Conservation (phyloP, 2,888 invertebrate species). For the Desoria tigrina region DNA sequence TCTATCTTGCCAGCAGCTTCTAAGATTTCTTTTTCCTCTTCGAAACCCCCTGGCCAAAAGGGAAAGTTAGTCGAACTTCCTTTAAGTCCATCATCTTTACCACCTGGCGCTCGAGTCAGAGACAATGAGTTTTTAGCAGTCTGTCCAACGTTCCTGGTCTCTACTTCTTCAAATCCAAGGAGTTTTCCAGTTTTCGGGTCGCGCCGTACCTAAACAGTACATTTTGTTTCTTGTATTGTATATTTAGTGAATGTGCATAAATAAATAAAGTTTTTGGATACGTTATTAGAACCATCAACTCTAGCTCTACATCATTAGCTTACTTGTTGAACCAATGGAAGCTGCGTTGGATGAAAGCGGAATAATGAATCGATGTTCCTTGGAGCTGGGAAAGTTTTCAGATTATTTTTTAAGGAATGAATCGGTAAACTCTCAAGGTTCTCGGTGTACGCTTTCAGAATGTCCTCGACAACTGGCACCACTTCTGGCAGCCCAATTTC, state of each 20-base stretch:
- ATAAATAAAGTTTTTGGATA: no score
- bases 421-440: conserved; percentile 72
- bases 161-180: conserved; percentile 67
- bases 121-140: conserved; percentile 76
- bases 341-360: conserved; percentile 61
- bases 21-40: conserved; percentile 56
- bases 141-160: conserved; percentile 64
- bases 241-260: no score
- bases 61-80: conserved; percentile 80
- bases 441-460: conserved; percentile 67
- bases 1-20: conserved; percentile 20
- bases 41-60: conserved; percentile 84
- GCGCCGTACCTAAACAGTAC: conserved; percentile 64
- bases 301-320: no score
- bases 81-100: conserved; percentile 68
- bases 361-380: conserved; percentile 62
- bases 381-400: conserved; percentile 67
- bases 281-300: no score
- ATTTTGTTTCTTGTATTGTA: neutral
- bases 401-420: conserved; percentile 69
- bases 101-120: conserved; percentile 74
- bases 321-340: conserved; percentile 62
- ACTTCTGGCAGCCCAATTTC: conserved; percentile 65
- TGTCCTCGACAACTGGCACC: conserved; percentile 66
- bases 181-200: conserved; percentile 77